These are phyloP conservation scores for Coregonus suidteri DNA, from an alignment of 2,797 vertebrate genomes.

Conservation along the genomic window DNA sequence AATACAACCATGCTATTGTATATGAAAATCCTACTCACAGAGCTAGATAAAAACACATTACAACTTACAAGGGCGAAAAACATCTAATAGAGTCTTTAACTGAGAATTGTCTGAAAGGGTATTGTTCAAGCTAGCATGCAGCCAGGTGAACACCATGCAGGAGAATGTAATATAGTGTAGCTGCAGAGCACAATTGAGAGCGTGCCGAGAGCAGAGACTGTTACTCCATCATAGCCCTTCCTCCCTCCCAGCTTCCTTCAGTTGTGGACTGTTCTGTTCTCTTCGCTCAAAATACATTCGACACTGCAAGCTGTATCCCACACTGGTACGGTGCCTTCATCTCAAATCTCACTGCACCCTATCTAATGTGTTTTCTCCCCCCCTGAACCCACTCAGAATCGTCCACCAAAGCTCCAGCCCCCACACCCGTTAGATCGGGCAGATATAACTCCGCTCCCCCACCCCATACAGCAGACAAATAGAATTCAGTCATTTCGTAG, in stretches of 20 bases:
- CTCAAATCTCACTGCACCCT: not conserved
- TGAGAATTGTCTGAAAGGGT: too few relatives aligned
- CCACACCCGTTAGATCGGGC: not conserved
- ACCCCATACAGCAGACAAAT: slow-evolving; percentile 1
- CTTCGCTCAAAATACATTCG: not conserved
- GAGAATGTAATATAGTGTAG: not conserved
- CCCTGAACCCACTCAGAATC: not conserved
- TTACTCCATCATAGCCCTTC: slow-evolving; percentile 16
- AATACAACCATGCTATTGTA: not conserved
- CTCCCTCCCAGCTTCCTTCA: not conserved
- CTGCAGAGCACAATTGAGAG: slow-evolving; percentile 40
- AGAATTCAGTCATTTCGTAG: slow-evolving; percentile 21
- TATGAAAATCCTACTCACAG: not conserved
- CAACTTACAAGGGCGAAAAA: not conserved
- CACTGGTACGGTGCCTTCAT: not conserved
- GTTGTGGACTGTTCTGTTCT: slow-evolving; percentile 16
- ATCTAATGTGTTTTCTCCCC: not conserved
- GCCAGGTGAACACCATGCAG: not conserved
- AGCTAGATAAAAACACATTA: not conserved
- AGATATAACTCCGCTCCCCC: not conserved
- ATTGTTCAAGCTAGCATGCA: too few relatives aligned
- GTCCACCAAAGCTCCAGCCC: not conserved
- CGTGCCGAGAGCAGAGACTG: slow-evolving; percentile 34
- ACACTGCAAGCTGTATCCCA: not conserved
- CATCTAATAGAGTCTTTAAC: too few relatives aligned